Evolutionary conservation across 2,888 invertebrate species (phyloP), one percentile per base, ranked within the genome.

Genomic region (Plebejus anna): DNA sequence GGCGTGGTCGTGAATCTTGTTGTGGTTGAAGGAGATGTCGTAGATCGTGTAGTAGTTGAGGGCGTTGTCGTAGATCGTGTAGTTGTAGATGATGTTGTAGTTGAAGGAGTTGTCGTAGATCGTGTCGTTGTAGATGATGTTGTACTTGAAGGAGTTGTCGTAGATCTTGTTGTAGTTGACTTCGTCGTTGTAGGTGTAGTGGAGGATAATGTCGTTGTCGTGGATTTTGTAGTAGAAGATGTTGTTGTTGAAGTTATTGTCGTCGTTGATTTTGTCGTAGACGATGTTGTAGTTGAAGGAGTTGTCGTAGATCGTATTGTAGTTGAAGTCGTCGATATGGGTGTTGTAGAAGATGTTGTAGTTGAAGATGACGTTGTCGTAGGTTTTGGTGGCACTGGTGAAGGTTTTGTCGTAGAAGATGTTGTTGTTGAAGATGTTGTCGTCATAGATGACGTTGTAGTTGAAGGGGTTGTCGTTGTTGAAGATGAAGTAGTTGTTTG

Each of bases 371-470:
- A 47, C 22, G 51, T 55, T 4, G 51, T 16, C 51, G 51, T 55
- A 55, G 4, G 51, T 55, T 4, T 55, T 55, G 16, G 11, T 47
- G 47, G 9, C 9, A 47, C 47, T 47, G 47, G 47, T 55, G 51
- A 55, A 55, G 11, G 36, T 70, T 7, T 47, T 32, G 71, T 71
- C n/a, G 76, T 59, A n/a, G 42, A 70, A 51, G 36, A 16, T 11
- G 70, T 72, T 75, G 75, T 42, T 22, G 66, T 72, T 72, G 32
- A 28, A 32, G 32, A 2, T 36, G 75, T 47, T 38, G 47, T 76
- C 42, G 75, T 73, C 51, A 77, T 70, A 32, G 75, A 75, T 70
- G 75, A 75, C 59, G 57, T 38, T n/a, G 75, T n/a, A 42, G 61
- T 47, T 9, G 28, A n/a, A 5, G 36, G 32, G 32, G 2, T 22